A percentile compares a stretch with the other conserved stretches of the same genome.
phyloP scores from a whole-genome alignment of 2,113 vertebrate genomes.

The Pleuronectes platessa region DNA sequence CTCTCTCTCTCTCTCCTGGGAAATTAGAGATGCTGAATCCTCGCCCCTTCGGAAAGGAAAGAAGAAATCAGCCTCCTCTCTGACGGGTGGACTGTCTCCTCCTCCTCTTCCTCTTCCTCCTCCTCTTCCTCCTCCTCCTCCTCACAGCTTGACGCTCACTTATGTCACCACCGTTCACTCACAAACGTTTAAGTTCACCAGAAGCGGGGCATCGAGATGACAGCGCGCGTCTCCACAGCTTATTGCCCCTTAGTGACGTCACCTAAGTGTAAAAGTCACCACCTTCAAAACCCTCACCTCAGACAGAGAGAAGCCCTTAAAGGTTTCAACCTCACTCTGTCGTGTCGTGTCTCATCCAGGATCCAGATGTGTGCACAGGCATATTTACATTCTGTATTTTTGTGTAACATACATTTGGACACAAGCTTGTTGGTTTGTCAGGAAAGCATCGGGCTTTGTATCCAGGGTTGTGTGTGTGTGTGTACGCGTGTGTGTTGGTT shows the following conservation, averaged over 20 bases:
- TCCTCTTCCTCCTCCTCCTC: neutral
- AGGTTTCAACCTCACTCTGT: neutral
- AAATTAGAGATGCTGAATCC: conserved; percentile 55
- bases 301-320: neutral
- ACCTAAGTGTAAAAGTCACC: neutral
- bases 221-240: neutral
- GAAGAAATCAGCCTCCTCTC: conserved; percentile 44
- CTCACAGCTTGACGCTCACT: conserved; percentile 15
- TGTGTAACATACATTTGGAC: conserved; percentile 53
- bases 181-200: neutral
- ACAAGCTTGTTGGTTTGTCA: conserved; percentile 66
- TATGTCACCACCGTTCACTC: conserved; percentile 37
- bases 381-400: conserved; percentile 21
- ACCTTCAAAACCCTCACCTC: neutral
- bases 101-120: neutral
- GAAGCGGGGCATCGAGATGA: conserved; percentile 1
- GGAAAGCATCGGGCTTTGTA: conserved; percentile 47
- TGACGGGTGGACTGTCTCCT: conserved; percentile 50
- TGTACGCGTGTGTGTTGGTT: conserved; percentile 8
- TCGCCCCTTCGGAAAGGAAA: conserved; percentile 30
- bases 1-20: neutral
- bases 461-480: conserved; percentile 2
- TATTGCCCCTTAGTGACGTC: conserved; percentile 17
- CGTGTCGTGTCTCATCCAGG: conserved; percentile 8
- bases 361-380: neutral